Conservation (phyloP, 2,888 invertebrate genomes). For the Dicycla oo region DNA sequence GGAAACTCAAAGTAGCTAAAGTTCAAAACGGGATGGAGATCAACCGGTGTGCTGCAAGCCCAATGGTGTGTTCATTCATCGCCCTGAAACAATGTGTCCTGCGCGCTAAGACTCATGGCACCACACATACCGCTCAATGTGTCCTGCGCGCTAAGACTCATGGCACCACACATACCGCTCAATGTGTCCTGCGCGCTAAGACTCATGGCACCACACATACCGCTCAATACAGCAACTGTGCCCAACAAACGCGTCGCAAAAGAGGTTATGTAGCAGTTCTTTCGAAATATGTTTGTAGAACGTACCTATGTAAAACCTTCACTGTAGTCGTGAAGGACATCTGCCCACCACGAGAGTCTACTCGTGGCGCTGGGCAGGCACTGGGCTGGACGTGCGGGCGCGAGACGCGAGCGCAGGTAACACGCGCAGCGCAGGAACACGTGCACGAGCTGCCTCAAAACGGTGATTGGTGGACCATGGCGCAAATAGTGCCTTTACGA, state of each 20-base stretch:
- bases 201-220: too few species aligned
- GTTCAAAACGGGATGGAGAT: background rate
- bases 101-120: background rate
- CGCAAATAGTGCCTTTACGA: background rate
- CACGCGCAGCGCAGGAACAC: background rate
- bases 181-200: background rate
- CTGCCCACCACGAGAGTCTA: constrained; percentile 1
- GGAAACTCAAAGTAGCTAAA: background rate
- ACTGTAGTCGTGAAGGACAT: background rate
- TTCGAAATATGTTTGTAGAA: too few species aligned
- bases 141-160: too few species aligned
- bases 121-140: background rate
- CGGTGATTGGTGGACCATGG: background rate
- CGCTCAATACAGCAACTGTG: too few species aligned
- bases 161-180: too few species aligned
- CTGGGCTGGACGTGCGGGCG: background rate
- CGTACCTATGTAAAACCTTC: too few species aligned
- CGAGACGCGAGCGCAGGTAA: background rate
- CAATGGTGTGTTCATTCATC: background rate
- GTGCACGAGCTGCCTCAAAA: too few species aligned
- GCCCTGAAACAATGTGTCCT: background rate
- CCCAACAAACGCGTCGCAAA: too few species aligned
- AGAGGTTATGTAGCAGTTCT: too few species aligned
- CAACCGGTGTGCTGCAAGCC: too few species aligned
- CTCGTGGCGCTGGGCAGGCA: background rate